Percentiles rank a stretch among this genome's conserved stretches.
These are phyloP conservation scores for Dicentrarchus labrax DNA, from an alignment of 2,113 vertebrate species.

Conservation along the genomic window DNA sequence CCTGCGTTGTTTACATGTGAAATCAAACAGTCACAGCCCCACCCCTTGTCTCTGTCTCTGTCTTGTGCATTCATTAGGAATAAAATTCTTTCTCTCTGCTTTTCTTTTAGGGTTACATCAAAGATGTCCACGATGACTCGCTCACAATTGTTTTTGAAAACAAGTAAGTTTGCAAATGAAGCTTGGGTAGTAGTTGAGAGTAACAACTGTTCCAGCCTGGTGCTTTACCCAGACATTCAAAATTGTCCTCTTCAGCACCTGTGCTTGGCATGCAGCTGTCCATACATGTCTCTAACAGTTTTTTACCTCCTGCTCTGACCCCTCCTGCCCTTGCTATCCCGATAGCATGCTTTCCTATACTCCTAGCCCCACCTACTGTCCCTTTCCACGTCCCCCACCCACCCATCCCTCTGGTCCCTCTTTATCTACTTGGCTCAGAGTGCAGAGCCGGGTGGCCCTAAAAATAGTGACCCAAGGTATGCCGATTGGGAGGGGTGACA, in stretches of 20 bases:
- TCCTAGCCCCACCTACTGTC: slow-evolving; percentile 47
- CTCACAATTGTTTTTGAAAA: slow-evolving; percentile 95
- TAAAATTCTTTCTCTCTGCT: slow-evolving; percentile 31
- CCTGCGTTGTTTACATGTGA: slow-evolving; percentile 55
- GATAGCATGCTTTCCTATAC: slow-evolving; percentile 50
- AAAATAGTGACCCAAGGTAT: slow-evolving; percentile 82
- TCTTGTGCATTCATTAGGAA: slow-evolving; percentile 13
- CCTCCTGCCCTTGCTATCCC: slow-evolving; percentile 20
- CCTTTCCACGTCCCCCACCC: slow-evolving; percentile 14
- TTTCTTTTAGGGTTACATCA: slow-evolving; percentile 89
- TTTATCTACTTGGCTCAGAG: slow-evolving; percentile 75
- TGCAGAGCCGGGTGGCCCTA: slow-evolving; percentile 66
- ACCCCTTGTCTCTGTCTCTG: slow-evolving; percentile 6
- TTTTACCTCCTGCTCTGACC: slow-evolving; percentile 34
- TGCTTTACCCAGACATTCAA: slow-evolving; percentile 27
- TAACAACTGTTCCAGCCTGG: slow-evolving; percentile 1
- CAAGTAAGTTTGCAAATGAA: slow-evolving; percentile 87
- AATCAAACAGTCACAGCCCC: not conserved
- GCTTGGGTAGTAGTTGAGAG: slow-evolving; percentile 17
- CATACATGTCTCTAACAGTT: slow-evolving; percentile 59
- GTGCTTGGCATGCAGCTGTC: slow-evolving; percentile 75
- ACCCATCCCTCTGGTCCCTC: slow-evolving; percentile 44
- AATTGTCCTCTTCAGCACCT: slow-evolving; percentile 67
- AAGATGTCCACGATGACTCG: slow-evolving; percentile 94
- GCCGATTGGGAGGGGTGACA: slow-evolving; percentile 57